Evolutionary conservation across 2,888 invertebrate genomes (phyloP), one percentile per base, ranked within the genome.

Genomic region (Myopa tessellatipennis): DNA sequence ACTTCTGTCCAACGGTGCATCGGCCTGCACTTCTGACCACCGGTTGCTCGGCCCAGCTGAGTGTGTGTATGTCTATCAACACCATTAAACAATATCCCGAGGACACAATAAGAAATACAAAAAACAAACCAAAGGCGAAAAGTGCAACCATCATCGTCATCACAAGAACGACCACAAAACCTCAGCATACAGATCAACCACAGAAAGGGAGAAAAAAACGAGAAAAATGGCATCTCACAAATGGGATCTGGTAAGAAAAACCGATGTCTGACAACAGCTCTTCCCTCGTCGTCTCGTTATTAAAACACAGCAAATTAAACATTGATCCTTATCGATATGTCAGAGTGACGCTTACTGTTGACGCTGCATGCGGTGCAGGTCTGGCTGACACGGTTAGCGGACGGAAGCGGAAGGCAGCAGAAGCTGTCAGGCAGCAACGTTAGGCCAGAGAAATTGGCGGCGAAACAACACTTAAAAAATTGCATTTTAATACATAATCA

Each of bases 291-390:
- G 38, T 69, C 69, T 68, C 77, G 78, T 83, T 85, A 83, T 83
- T 83, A 82, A 79, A 84, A 84, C 82, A 81, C 82, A 79, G 79
- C 79, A 83, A 81, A 83, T 82, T 83, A 81, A 85, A 86, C 85
- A 86, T 85, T 85, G 85, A 85, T 85, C 86, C 85, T 85, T 85
- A 85, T 85, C 86, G 86, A 82, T 82, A 84, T 84, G 86, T 84
- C 85, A 85, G 82, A 84, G 81, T 84, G 81, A 82, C 80, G 83
- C 80, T 75, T 75, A 40, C 75, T 45, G 69, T 36, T 77, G 76
- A n/a, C 38, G 61, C n/a, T 52, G 58, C 34, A 58, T 65, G 65
- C 52, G 68, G 60, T 67, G 45, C 69, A 75, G 68, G 65, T 3
- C 45, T 38, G 58, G 18, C 70, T 70, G 34, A 18, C 73, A 61